Base-by-base conservation (phyloP, 2,113 vertebrate genomes). In the Calyptomena viridis region DNA sequence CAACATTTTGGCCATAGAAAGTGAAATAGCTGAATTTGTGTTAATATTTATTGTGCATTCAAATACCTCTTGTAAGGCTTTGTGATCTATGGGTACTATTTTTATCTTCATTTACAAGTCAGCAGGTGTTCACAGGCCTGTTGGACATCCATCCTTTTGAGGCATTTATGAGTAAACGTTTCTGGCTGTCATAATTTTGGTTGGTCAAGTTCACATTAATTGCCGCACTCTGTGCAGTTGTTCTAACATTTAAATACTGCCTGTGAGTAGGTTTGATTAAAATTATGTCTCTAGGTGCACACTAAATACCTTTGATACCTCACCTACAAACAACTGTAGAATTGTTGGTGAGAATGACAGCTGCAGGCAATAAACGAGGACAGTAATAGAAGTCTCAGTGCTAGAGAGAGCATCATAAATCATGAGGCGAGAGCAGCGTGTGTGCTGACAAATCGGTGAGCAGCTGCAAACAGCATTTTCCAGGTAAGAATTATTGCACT, bases 311-410 rank as follows among this genome's bases (percentile, higher is more conserved):
- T 97, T 95, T 97, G 97, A 97, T 98, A 96, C 94, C 88, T 94
- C 92, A 96, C 97, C 97, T 98, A 96, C 94, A 97, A 97, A 97
- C 90, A 94, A 95, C 95, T 96, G 76, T 95, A 92, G 97, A 95
- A 97, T 96, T 96, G 93, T 87, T 91, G 91, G 92, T 87, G 95
- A 97, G 93, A 97, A 82, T 97, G 98, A 98, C 98, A 98, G 98
- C 97, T 98, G 97, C 97, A 96, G 97, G 97, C 97, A 98, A 95
- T 97, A 97, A 98, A 97, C 27, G 96, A 97, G 95, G 95, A 97
- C 92, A 94, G 96, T 92, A 97, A 97, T 96, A 95, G 96, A 95
- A 96, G 97, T 94, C 96, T 97, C 84, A 40, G 95, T 95, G 68
- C 96, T 95, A 91, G 94, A 94, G 90, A 74, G 90, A 96, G 89